A percentile compares a stretch with the other conserved stretches of the same genome.
phyloP scores from a whole-genome alignment of 2,888 invertebrate genomes.

The Sipunculus nudus region DNA sequence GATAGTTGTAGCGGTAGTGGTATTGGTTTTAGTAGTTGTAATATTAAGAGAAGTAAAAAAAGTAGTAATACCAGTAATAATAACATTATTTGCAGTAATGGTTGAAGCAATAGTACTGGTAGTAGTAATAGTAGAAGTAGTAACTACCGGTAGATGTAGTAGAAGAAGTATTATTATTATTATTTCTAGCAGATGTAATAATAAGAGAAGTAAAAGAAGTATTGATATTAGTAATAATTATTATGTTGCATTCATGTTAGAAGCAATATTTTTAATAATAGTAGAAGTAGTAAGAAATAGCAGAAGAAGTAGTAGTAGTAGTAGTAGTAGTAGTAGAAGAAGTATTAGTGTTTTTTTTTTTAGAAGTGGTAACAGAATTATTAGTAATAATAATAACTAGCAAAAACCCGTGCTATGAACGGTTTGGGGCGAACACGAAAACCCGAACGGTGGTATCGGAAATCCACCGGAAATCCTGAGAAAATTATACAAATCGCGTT shows the following conservation, averaged over 20 bases:
- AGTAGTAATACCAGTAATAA: slow-evolving; percentile 19
- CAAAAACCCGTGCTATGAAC: too few species aligned
- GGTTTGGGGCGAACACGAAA: too few species aligned
- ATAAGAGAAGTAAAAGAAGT: slow-evolving; percentile 18
- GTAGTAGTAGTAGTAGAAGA: slow-evolving; percentile 14
- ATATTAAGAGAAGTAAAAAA: slow-evolving; percentile 19
- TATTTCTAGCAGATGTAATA: slow-evolving; percentile 6
- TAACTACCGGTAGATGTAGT: slow-evolving; percentile 2
- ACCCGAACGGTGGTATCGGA: too few species aligned
- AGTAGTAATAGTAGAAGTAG: slow-evolving; percentile 17
- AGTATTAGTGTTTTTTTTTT: slow-evolving; percentile 8
- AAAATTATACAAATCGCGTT: too few species aligned
- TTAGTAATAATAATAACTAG: slow-evolving; percentile 8
- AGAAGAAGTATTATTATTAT: slow-evolving; percentile 10
- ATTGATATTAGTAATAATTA: slow-evolving; percentile 14
- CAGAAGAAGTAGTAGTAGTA: slow-evolving; percentile 19
- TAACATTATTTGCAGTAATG: slow-evolving; percentile 15
- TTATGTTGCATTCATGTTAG: too few species aligned
- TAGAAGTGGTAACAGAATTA: slow-evolving; percentile 19
- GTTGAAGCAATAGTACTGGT: slow-evolving; percentile 14
- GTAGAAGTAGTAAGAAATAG: slow-evolving; percentile 19
- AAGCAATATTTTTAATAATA: too few species aligned
- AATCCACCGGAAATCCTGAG: too few species aligned
- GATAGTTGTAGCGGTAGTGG: slow-evolving; percentile 25
- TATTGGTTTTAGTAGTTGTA: slow-evolving; percentile 19